Evolutionary conservation across 2,888 invertebrate species (phyloP), one percentile per base, ranked within the genome.

Genomic region (Rhingia rostrata): DNA sequence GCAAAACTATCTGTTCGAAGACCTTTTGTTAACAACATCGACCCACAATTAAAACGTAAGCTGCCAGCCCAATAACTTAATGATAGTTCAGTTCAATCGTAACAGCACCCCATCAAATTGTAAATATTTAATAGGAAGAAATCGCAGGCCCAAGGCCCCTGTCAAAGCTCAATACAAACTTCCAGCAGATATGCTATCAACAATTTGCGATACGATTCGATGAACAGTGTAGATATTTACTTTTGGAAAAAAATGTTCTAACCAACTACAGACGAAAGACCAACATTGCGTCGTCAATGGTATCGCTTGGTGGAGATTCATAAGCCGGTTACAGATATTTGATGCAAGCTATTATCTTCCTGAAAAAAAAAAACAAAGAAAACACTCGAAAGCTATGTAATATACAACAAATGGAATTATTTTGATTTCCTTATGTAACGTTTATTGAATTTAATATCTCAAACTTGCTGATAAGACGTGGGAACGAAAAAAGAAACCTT

Each of bases 51-150:
- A 12, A 33, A 49, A 51, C 30, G 30, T 43, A 37, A 63, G 61
- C 45, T 45, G 14, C 14, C 5, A 37, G 14, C 9, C 73, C 73
- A 63, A 73, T 63, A 63, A 45, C 54, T 53, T 30, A 9, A 53
- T 51, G 45, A 63, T 63, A 54, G 54, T 53, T 72, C 37, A n/a
- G 63, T 63, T 73, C 35, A 72, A 63, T 72, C 61, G 63, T 22
- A 22, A 72, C 53, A 72, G 32, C 37, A 2, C 22, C 22, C 51
- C n/a, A 51, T 41, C 22, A 30, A 63, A 47, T 47, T 63, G 47
- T 47, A 63, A 63, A 63, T 51, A 64, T 39, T 51, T 47, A 51
- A 32, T 32, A 35, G 22, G 22, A 22, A 39, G 9, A 43, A 60
- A 45, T 61, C 61, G 33, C 30, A 10, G 10, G 5, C 49, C 37